phyloP scores from a whole-genome alignment of 2,888 invertebrate genomes.

The Stenoptilia bipunctidactyla region DNA sequence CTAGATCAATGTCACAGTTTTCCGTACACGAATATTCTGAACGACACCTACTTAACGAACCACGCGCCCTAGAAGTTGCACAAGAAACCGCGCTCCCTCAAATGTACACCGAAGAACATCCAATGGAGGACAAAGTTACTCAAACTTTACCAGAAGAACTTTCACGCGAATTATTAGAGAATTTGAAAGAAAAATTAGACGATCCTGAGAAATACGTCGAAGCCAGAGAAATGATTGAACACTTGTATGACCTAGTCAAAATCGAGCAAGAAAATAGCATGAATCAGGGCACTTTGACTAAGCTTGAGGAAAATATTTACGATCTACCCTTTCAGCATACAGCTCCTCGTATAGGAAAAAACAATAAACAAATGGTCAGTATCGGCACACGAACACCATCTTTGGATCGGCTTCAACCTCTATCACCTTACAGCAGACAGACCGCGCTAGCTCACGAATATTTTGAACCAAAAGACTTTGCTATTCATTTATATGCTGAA shows the following conservation, averaged over 20 bases:
- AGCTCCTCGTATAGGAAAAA: slow-evolving; percentile 41
- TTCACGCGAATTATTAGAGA: slow-evolving; percentile 79
- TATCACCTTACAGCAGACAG: slow-evolving; percentile 54
- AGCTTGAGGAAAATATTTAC: slow-evolving; percentile 71
- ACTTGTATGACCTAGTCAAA: slow-evolving; percentile 80
- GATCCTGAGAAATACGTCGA: slow-evolving; percentile 80
- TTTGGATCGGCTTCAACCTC: slow-evolving; percentile 66
- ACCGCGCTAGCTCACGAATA: slow-evolving; percentile 59
- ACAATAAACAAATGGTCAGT: slow-evolving; percentile 57
- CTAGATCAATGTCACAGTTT: slow-evolving; percentile 71
- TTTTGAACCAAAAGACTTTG: slow-evolving; percentile 65
- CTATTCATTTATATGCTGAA: slow-evolving; percentile 74
- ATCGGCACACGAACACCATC: slow-evolving; percentile 73
- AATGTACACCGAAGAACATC: slow-evolving; percentile 30
- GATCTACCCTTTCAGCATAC: slow-evolving; percentile 70
- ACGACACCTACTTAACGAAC: slow-evolving; percentile 69
- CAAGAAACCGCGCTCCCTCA: slow-evolving; percentile 41
- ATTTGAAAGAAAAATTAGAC: slow-evolving; percentile 76
- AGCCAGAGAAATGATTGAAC: slow-evolving; percentile 82
- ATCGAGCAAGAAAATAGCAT: slow-evolving; percentile 76
- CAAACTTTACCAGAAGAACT: slow-evolving; percentile 82
- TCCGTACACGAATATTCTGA: slow-evolving; percentile 76
- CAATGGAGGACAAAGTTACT: slow-evolving; percentile 73
- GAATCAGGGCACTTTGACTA: slow-evolving; percentile 29
- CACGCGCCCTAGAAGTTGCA: slow-evolving; percentile 50